phyloP scores from a whole-genome alignment of 2,888 invertebrate genomes.

The Punctoribates punctum region DNA sequence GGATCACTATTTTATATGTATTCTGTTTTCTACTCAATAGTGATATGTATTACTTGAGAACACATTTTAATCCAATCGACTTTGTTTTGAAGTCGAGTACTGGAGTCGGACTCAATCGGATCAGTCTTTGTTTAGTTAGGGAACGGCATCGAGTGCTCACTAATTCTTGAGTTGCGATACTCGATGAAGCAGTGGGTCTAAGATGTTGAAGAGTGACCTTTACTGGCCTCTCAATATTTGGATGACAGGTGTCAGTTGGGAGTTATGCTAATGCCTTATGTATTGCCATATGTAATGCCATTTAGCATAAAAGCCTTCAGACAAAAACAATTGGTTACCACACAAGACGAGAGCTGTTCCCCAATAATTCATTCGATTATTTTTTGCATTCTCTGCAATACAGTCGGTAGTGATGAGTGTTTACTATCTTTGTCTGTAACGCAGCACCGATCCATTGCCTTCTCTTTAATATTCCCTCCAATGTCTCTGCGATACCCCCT shows the following conservation, averaged over 20 bases:
- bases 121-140: neutral
- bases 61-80: conserved; percentile 30
- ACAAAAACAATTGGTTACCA: conserved; percentile 28
- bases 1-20: neutral
- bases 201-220: neutral
- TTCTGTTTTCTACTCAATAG: neutral
- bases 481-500: conserved; percentile 2
- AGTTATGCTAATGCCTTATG: conserved; percentile 8
- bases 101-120: neutral
- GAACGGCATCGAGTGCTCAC: neutral
- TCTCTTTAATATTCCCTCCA: neutral
- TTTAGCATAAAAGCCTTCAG: conserved; percentile 17
- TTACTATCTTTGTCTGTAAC: conserved; percentile 1
- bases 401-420: conserved; percentile 14
- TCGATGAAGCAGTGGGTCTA: neutral
- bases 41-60: conserved; percentile 20
- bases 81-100: conserved; percentile 21
- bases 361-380: conserved; percentile 18
- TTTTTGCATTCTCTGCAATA: neutral
- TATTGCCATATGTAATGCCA: neutral
- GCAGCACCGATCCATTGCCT: neutral
- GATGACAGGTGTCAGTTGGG: conserved; percentile 34
- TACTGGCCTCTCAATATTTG: conserved; percentile 1
- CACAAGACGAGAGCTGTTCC: conserved; percentile 15
- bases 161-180: neutral